Base-by-base conservation (phyloP, 2,888 invertebrate genomes). In the Myathropa florea region DNA sequence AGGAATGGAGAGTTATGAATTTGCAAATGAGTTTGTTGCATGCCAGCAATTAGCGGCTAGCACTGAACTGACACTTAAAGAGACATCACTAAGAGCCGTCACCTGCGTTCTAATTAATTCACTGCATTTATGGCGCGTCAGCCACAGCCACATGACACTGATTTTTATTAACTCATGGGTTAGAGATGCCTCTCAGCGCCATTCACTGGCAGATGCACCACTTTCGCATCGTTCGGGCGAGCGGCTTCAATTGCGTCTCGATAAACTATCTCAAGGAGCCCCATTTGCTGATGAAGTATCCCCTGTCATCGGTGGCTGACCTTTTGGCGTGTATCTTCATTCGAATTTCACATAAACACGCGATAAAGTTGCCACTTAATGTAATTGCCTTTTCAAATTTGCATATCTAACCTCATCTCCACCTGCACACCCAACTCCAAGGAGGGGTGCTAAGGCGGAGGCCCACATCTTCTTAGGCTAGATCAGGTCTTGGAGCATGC, bases 331-430 rank as follows among this genome's bases (percentile, higher is more conserved):
- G 6, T n/a, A 68, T 63, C 33, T 30, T 64, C 70, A 53, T 46
- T 63, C 30, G n/a, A 70, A 55, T 59, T 59, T 60, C 26, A 10
- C 23, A 23, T 28, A 9, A n/a, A 53, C 55, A 10, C 3, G 72
- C 23, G 26, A 83, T 83, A 68, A 83, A 68, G 46, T 73, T 21
- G 23, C 28, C 18, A 59, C 46, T 83, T 75, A 65, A 79, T 79
- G 59, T 64, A 79, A 73, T 33, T 75, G 70, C 53, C 36, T 80
- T 60, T 24, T 65, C n/a, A 12, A 28, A 80, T 83, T 83, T 75
- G 46, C 75, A 83, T 78, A 65, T 21, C 30, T 46, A 65, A 53
- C 46, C 30, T 24, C 57, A 57, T 57, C 57, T 24, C 23, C 12
- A 57, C 6, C 33, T 2, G 33, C 33, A 30, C 30, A 30, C 10